Conservation (phyloP, 2,888 invertebrate genomes). For the Nomada fucata region DNA sequence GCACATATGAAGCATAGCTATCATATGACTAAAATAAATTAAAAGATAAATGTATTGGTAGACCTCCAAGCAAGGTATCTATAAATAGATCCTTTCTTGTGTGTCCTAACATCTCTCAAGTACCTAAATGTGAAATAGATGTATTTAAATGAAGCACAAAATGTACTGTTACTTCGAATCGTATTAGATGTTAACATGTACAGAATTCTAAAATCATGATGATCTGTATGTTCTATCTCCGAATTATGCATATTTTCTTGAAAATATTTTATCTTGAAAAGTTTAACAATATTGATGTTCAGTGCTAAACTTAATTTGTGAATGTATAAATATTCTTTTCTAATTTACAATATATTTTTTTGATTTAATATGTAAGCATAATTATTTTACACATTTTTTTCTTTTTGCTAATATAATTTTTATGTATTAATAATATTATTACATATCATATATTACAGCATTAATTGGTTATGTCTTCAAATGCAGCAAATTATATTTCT, state of each 20-base stretch:
- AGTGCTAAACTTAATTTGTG: slow-evolving; percentile 18
- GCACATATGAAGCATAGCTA: slow-evolving; percentile 21
- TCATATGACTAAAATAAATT: slow-evolving; percentile 58
- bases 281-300: slow-evolving; percentile 4
- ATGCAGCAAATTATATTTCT: slow-evolving; percentile 14
- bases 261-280: slow-evolving; percentile 9
- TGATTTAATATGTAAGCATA: background rate
- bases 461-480: slow-evolving; percentile 42
- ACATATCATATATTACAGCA: background rate
- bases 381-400: background rate
- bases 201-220: slow-evolving; percentile 26
- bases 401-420: background rate
- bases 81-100: slow-evolving; percentile 82
- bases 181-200: slow-evolving; percentile 33
- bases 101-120: slow-evolving; percentile 74
- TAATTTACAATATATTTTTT: background rate
- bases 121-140: slow-evolving; percentile 74
- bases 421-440: slow-evolving; percentile 9
- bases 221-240: slow-evolving; percentile 37
- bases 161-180: slow-evolving; percentile 35
- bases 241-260: slow-evolving; percentile 25
- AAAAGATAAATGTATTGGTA: slow-evolving; percentile 76
- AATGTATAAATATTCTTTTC: background rate
- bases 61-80: slow-evolving; percentile 79
- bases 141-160: slow-evolving; percentile 54